Conservation (phyloP, 1,140 invertebrate species). For the Harpegnathos saltator region DNA sequence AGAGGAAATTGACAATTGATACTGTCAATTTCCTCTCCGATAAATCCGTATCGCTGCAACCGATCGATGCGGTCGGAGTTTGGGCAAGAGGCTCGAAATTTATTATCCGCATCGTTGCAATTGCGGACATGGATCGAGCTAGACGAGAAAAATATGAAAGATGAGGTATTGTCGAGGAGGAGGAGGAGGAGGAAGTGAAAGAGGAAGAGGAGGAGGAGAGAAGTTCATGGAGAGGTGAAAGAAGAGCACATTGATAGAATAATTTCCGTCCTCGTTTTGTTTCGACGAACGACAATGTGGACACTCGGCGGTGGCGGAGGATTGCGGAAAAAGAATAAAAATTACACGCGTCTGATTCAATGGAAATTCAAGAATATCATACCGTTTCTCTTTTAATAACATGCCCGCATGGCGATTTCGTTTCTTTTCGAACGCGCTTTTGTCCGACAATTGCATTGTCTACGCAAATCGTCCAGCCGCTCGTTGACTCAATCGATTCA, state of each 20-base stretch:
- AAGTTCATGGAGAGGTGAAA: conserved; percentile 17
- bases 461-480: conserved; percentile 53
- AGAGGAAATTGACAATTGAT: conserved; percentile 41
- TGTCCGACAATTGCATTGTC: conserved; percentile 59
- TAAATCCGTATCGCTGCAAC: neutral
- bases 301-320: conserved; percentile 26
- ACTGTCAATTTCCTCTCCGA: conserved; percentile 26
- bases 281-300: conserved; percentile 49
- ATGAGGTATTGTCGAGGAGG: conserved; percentile 39
- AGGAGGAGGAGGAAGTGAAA: neutral
- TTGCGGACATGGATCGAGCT: conserved; percentile 33
- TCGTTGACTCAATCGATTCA: conserved; percentile 60
- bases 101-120: conserved; percentile 52
- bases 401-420: conserved; percentile 52
- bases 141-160: conserved; percentile 46
- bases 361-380: conserved; percentile 55
- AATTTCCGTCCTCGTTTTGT: conserved; percentile 56
- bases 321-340: conserved; percentile 59
- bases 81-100: conserved; percentile 39
- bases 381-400: conserved; percentile 58
- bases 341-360: conserved; percentile 55
- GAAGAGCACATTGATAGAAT: conserved; percentile 50
- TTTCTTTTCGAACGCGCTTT: conserved; percentile 58
- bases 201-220: neutral
- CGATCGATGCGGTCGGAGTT: conserved; percentile 32